Conservation (phyloP, 2,113 vertebrate species). For the Eonycteris spelaea region DNA sequence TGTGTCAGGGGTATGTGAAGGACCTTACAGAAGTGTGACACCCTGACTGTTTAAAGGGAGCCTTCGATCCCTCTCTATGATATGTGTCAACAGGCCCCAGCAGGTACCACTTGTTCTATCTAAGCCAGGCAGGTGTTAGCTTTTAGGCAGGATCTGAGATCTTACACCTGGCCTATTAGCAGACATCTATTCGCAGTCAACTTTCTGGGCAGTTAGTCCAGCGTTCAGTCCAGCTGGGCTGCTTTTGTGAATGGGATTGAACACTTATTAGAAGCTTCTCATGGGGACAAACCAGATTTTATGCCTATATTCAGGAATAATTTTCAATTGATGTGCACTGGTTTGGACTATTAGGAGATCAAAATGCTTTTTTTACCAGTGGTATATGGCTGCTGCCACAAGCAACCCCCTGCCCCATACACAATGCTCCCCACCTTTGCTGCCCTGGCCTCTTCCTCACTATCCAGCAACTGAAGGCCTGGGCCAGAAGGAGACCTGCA, state of each 20-base stretch:
- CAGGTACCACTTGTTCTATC: neutral
- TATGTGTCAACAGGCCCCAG: neutral
- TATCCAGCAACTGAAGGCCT: neutral
- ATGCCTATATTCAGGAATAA: neutral
- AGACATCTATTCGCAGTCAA: neutral
- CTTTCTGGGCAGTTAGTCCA: neutral
- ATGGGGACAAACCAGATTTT: neutral
- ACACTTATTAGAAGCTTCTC: neutral
- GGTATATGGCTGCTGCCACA: neutral
- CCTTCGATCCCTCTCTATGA: neutral
- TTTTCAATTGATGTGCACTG: neutral
- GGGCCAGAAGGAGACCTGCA: neutral
- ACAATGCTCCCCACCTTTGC: neutral
- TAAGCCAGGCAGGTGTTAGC: neutral
- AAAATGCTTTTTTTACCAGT: neutral
- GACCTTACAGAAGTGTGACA: neutral
- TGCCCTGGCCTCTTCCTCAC: neutral
- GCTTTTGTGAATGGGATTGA: neutral
- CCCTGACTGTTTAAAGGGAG: neutral
- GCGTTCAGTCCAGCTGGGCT: neutral
- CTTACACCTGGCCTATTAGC: neutral
- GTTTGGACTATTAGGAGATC: neutral
- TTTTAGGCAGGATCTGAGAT: neutral
- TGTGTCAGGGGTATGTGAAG: neutral
- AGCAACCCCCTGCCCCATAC: rapidly evolving